phyloP scores from a whole-genome alignment of 2,797 vertebrate species.

The Manis javanica region DNA sequence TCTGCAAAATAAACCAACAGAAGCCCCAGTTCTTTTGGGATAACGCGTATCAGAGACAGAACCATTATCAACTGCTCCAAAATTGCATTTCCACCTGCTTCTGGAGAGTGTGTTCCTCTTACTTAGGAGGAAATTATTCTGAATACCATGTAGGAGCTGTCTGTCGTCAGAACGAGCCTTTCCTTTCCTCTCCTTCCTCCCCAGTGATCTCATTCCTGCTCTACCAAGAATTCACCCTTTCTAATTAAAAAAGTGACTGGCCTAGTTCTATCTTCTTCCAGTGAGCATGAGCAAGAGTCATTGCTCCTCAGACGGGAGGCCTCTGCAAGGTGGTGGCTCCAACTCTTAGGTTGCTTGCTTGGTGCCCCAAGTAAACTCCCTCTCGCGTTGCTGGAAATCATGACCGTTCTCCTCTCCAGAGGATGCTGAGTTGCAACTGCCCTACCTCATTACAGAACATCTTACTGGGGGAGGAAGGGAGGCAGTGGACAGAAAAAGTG shows the following conservation, averaged over 20 bases:
- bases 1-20: constrained; percentile 32
- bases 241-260: neutral
- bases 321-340: neutral
- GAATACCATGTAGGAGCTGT: neutral
- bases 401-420: neutral
- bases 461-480: neutral
- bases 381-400: fast-evolving
- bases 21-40: neutral
- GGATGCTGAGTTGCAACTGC: neutral
- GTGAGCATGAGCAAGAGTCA: neutral
- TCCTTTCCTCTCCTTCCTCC: neutral
- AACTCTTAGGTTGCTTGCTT: neutral
- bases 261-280: neutral
- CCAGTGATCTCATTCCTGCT: neutral
- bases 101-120: neutral
- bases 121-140: constrained; percentile 17
- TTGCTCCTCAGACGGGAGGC: neutral
- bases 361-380: neutral
- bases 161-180: neutral
- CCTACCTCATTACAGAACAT: neutral
- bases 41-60: constrained; percentile 30
- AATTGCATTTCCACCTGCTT: constrained; percentile 67
- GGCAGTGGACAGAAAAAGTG: neutral
- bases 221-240: neutral
- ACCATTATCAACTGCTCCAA: neutral